A percentile compares a stretch with the other conserved stretches of the same genome.
Evolutionary conservation across 1,140 invertebrate genomes (phyloP).

Genomic region (Pseudomyrmex sp.): DNA sequence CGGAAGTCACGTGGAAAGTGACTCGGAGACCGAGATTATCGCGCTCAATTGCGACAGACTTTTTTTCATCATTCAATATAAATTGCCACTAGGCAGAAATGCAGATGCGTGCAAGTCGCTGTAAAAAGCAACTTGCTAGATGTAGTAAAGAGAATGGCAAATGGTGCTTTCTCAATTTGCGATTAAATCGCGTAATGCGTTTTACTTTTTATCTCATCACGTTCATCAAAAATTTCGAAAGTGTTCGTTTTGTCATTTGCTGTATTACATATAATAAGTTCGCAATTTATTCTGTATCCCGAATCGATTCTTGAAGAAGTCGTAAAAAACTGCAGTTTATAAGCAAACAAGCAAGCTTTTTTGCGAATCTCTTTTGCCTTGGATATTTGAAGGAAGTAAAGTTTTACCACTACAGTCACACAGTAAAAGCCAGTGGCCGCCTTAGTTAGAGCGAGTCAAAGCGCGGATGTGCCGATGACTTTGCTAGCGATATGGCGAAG

Average conservation of each 20-base stretch:
- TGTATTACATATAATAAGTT: background rate
- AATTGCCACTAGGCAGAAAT: constrained; percentile 1
- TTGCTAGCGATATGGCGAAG: constrained; percentile 23
- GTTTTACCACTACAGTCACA: constrained; percentile 37
- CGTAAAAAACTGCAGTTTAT: constrained; percentile 4
- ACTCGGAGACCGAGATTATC: constrained; percentile 4
- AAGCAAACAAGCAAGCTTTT: constrained; percentile 7
- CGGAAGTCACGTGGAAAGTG: constrained; percentile 7
- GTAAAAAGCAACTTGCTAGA: constrained; percentile 14
- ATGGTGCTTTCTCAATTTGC: constrained; percentile 10
- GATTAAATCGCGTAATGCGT: background rate
- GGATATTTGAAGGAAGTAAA: constrained; percentile 27
- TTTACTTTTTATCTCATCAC: too few relatives aligned
- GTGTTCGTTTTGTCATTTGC: too few relatives aligned
- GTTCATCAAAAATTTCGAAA: too few relatives aligned
- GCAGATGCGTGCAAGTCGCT: background rate
- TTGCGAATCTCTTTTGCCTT: constrained; percentile 7
- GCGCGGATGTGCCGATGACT: constrained; percentile 37
- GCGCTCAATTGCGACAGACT: background rate
- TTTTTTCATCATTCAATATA: constrained; percentile 18
- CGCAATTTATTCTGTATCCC: background rate
- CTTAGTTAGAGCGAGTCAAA: constrained; percentile 10
- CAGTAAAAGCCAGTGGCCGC: constrained; percentile 22
- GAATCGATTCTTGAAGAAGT: background rate
- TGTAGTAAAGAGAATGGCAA: background rate